Evolutionary conservation across 2,113 vertebrate genomes (phyloP), one percentile per base, ranked within the genome.

Genomic region (Ptilonorhynchus violaceus): DNA sequence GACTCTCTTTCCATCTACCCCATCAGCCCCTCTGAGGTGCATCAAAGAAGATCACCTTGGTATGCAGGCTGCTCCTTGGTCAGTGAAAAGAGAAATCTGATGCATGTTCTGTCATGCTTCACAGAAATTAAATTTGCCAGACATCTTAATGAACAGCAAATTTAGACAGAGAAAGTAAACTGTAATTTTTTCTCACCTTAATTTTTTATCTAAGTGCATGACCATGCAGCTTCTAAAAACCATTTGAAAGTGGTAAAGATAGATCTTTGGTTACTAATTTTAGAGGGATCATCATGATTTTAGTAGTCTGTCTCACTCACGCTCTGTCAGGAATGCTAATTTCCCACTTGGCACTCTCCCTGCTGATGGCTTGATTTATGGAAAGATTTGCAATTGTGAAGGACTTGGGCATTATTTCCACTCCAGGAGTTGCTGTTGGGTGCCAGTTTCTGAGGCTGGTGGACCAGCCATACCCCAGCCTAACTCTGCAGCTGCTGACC

Each of bases 191-290:
- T 77, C 85, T 88, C 93, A 93, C 86, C 91, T 92, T 91, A 75
- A 79, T 94, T 68, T 76, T 94, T 94, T 92, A 42, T 83, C 85
- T 33, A 92, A 95, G 80, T 80, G 50, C 77, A 63, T 10, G 7
- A 91, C 83, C 92, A 93, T 4, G 8, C 66, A 92, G 44, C 72
- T 92, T 94, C 91, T 93, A 91, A 83, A 96, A 98, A 68, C 53
- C 72, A 87, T 97, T 94, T 92, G 56, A 85, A 97, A 97, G 58
- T 79, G 68, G 80, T 84, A 95, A 77, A 97, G 81, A 96, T 80
- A 87, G 73, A 79, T 91, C 37, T 79, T 90, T 67, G 56, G 72
- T 76, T 83, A 49, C 89, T 97, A 97, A 96, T 95, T 97, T 97
- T 98, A 97, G 95, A 21, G 33, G 22, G 37, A 82, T 74, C 82